Evolutionary conservation across 2,888 invertebrate genomes (phyloP).

Genomic region (Lasioglossum malachurum): DNA sequence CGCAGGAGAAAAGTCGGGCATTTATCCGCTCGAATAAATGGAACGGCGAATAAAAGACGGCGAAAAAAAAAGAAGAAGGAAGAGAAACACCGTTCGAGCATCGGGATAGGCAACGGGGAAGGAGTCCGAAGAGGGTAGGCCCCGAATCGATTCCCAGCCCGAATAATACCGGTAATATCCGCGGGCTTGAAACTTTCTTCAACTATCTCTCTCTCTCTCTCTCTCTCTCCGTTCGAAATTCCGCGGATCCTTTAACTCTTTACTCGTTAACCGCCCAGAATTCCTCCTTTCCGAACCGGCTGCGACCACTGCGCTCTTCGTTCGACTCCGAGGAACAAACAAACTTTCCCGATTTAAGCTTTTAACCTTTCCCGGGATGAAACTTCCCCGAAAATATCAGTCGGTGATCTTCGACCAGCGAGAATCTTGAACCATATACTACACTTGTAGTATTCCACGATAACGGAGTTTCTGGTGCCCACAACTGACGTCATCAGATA

Average conservation of each 20-base stretch:
- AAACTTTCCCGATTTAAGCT: conserved; percentile 13
- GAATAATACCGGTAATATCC: conserved; percentile 25
- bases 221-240: not conserved
- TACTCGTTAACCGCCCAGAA: not conserved
- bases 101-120: not conserved
- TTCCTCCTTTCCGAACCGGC: conserved; percentile 15
- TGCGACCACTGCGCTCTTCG: not conserved
- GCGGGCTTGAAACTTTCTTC: not conserved
- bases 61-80: not conserved
- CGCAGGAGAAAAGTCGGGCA: not conserved
- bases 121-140: no score
- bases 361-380: not conserved
- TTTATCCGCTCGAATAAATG: conserved; percentile 23
- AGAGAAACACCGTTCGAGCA: not conserved
- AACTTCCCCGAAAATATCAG: not conserved
- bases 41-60: conserved; percentile 24
- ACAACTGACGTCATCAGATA: no score
- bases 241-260: conserved; percentile 16
- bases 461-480: no score
- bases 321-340: conserved; percentile 7
- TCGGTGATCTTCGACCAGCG: not conserved
- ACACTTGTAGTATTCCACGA: no score
- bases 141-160: not conserved
- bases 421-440: not conserved
- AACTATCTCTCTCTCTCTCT: not conserved